These are phyloP conservation scores for Calliphora vomitoria DNA, from an alignment of 2,888 invertebrate genomes.

Conservation along the genomic window DNA sequence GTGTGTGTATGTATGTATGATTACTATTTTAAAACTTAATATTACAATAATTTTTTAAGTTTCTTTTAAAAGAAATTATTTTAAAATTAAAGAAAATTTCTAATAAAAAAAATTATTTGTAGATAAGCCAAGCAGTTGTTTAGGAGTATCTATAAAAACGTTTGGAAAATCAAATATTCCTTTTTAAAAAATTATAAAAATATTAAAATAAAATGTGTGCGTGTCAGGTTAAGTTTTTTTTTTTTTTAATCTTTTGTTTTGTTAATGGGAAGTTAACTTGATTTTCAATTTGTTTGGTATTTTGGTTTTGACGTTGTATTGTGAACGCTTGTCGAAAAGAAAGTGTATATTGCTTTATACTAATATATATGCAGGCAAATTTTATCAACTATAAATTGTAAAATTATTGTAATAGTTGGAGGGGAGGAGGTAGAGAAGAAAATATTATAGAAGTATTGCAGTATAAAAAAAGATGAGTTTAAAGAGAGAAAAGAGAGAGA, in stretches of 20 bases:
- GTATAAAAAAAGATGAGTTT: slow-evolving; percentile 39
- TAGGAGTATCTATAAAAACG: slow-evolving; percentile 27
- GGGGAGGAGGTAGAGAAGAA: background rate
- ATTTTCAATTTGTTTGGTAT: slow-evolving; percentile 45
- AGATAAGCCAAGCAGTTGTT: slow-evolving; percentile 43
- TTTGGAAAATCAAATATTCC: slow-evolving; percentile 36
- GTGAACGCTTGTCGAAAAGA: slow-evolving; percentile 45
- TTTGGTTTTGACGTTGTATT: slow-evolving; percentile 43
- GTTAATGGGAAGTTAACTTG: slow-evolving; percentile 49
- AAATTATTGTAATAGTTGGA: slow-evolving; percentile 26
- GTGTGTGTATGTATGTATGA: slow-evolving; percentile 3
- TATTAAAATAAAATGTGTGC: slow-evolving; percentile 65
- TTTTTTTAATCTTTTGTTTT: slow-evolving; percentile 20
- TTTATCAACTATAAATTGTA: background rate
- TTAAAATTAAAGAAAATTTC: slow-evolving; percentile 28
- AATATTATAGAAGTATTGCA: slow-evolving; percentile 12
- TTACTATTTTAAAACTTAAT: slow-evolving; percentile 66
- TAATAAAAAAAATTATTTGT: slow-evolving; percentile 26
- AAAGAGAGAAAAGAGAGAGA: background rate
- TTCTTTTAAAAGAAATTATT: slow-evolving; percentile 15
- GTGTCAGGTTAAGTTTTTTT: slow-evolving; percentile 65
- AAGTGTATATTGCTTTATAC: slow-evolving; percentile 36
- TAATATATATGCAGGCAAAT: slow-evolving; percentile 16
- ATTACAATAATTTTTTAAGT: slow-evolving; percentile 46
- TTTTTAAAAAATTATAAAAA: slow-evolving; percentile 36